Base-by-base conservation (phyloP, 1,140 invertebrate genomes). In the Diorhabda carinulata region DNA sequence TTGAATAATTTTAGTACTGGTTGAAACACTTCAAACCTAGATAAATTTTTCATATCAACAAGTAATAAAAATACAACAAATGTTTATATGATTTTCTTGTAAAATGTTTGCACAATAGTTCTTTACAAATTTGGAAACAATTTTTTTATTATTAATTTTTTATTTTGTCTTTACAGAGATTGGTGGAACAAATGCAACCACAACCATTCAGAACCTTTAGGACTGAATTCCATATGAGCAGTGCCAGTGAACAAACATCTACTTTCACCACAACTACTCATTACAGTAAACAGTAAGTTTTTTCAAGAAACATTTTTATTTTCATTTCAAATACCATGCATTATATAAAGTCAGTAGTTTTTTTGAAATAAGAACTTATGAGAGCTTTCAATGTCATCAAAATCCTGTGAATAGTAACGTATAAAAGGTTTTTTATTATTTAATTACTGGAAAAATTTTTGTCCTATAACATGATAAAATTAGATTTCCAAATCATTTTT, bases 141-240 rank as follows among this genome's bases (percentile, higher is more conserved):
- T 25, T 25, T 25, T 56, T 67, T 7, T 64, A 64, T 3, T 40
- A 66, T 67, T 52, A 10, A 42, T 41, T 67, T 70, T 64, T 68
- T 25, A 2, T 58, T 75, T 78, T 74, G 74, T 25, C 25, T 78
- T 84, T 84, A 40, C 82, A 88, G 87, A 84, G 86, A 76, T 82
- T 87, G 74, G 86, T 88, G 63, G 87, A 88, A 80, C 86, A 87
- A 62, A 87, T 91, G 85, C 88, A 90, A 80, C 89, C 90, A 74
- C 86, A 87, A 72, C 88, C 88, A 68, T 86, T 90, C 67, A 84
- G 87, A 74, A 92, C 90, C 25, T 92, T 91, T 85, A 86, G 90
- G 72, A 90, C 90, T 43, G 91, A 92, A 81, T 91, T 92, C 83
- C 91, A 89, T 78, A 86, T 89, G 75, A 86, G 87, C 71, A 86